phyloP scores from a whole-genome alignment of 2,888 invertebrate species.

The Eueremaeus valkanovi region DNA sequence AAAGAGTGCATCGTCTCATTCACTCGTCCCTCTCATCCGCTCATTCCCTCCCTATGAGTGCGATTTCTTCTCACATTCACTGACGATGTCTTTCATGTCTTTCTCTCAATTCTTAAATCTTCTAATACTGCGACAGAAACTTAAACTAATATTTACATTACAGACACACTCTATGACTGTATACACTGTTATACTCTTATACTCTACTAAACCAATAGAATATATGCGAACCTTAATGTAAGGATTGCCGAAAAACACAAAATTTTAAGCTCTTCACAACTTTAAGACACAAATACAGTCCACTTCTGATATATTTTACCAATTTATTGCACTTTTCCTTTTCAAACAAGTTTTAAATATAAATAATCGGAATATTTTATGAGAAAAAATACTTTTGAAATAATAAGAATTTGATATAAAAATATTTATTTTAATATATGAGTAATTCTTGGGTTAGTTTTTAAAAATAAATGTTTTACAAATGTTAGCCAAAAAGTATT shows the following conservation, averaged over 20 bases:
- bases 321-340: no score
- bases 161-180: no score
- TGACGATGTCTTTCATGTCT: slow-evolving; percentile 11
- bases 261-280: slow-evolving; percentile 8
- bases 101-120: slow-evolving; percentile 24
- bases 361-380: no score
- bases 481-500: not conserved
- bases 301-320: no score
- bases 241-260: not conserved
- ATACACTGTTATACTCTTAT: no score
- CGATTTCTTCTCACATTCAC: slow-evolving; percentile 4
- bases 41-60: not conserved
- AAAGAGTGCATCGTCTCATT: slow-evolving; percentile 8
- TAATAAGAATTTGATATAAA: no score
- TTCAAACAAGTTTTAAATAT: no score
- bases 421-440: no score
- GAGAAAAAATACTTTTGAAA: no score
- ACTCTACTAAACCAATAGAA: not conserved
- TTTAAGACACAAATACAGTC: not conserved
- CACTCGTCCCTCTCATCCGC: not conserved
- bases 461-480: no score
- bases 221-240: slow-evolving; percentile 19
- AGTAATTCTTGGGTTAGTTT: no score
- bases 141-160: slow-evolving; percentile 33
- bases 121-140: slow-evolving; percentile 26